phyloP scores from a whole-genome alignment of 2,797 vertebrate genomes.

The Cichlasoma orientale region DNA sequence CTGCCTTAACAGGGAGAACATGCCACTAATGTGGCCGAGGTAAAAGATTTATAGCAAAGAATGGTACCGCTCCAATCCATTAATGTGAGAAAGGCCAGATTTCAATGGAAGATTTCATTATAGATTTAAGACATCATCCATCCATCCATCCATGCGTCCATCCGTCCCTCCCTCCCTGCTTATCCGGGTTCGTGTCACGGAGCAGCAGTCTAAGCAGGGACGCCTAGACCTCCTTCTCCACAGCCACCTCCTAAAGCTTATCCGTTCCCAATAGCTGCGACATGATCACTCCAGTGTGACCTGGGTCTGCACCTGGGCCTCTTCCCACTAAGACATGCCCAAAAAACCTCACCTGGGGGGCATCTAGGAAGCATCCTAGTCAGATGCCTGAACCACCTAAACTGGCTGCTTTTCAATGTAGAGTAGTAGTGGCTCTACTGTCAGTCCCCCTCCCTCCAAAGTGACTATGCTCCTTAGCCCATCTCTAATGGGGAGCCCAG shows the following conservation, averaged over 20 bases:
- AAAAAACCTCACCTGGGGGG: too few species aligned
- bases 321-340: too few species aligned
- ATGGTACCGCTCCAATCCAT: not conserved
- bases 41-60: not conserved
- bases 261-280: too few species aligned
- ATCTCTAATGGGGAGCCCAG: not conserved
- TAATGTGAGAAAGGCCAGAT: not conserved
- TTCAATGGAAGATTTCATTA: constrained; percentile 1
- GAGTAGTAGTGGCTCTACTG: not conserved
- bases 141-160: not conserved
- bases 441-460: not conserved
- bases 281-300: not conserved
- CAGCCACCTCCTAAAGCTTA: not conserved
- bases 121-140: not conserved
- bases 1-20: constrained; percentile 10
- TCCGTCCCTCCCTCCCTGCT: not conserved
- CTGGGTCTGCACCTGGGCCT: not conserved
- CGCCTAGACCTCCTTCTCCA: not conserved
- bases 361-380: too few species aligned
- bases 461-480: not conserved
- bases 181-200: not conserved
- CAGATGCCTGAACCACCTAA: too few species aligned
- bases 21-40: not conserved
- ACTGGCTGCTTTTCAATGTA: not conserved
- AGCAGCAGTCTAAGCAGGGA: not conserved